Conservation (phyloP, 2,113 vertebrate species). For the Lepus europaeus region DNA sequence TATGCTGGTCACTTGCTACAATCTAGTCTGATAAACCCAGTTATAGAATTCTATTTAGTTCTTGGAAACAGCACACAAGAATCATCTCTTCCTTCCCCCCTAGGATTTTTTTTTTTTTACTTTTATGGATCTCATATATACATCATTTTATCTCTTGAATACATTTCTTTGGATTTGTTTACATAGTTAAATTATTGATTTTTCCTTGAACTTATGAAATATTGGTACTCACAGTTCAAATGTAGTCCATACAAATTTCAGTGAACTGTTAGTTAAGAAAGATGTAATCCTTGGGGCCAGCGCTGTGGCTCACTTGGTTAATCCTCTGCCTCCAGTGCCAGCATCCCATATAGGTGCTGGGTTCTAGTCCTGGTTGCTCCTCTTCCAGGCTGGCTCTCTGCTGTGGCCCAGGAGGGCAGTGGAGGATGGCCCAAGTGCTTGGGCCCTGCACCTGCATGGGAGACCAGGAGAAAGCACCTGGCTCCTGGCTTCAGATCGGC, state of each 20-base stretch:
- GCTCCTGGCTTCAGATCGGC: too few species aligned
- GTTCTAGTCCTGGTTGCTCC: too few species aligned
- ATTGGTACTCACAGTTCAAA: not conserved
- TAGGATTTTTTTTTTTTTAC: not conserved
- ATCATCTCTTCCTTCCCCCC: not conserved
- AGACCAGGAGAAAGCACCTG: too few species aligned
- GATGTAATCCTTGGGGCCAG: not conserved
- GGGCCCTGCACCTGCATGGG: too few species aligned
- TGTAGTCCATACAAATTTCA: too few species aligned
- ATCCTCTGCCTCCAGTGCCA: too few species aligned
- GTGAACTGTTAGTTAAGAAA: too few species aligned
- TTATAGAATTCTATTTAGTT: not conserved
- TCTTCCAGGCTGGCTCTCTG: too few species aligned
- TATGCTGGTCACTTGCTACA: not conserved
- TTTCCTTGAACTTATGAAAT: not conserved
- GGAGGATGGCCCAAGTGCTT: too few species aligned
- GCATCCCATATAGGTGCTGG: too few species aligned
- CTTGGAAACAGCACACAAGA: not conserved
- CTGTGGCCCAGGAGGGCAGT: too few species aligned
- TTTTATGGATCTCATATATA: not conserved
- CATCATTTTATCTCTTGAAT: not conserved
- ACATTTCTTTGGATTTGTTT: not conserved
- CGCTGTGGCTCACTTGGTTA: too few species aligned
- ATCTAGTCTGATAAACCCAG: not conserved
- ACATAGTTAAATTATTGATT: not conserved